Percentiles rank a stretch among this genome's conserved stretches.
These are phyloP conservation scores for Nemopilema nomurai DNA, from an alignment of 30 jellyfish, hydroid and myxozoan genomes.

Conservation along the genomic window DNA sequence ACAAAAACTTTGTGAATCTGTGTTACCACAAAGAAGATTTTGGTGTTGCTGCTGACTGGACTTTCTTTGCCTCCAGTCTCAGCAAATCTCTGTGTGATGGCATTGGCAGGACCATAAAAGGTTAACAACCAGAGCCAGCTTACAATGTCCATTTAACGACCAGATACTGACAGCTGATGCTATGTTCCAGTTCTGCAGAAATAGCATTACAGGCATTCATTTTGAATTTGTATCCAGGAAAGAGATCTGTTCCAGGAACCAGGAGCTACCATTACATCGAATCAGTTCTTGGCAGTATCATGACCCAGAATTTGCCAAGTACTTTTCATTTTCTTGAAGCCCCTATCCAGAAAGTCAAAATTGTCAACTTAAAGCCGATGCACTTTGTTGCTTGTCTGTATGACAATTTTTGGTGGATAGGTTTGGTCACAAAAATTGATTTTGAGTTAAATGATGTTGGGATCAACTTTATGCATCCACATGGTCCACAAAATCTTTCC, in stretches of 20 bases:
- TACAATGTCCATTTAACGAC: not conserved
- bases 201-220: not conserved
- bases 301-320: not conserved
- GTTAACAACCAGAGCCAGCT: not conserved
- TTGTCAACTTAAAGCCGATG: too few species aligned
- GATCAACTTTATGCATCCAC: not conserved
- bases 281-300: not conserved
- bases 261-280: conserved; percentile 1
- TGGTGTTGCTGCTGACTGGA: too few species aligned
- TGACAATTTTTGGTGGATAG: not conserved
- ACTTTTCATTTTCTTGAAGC: not conserved
- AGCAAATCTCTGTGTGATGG: too few species aligned
- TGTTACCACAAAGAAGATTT: too few species aligned
- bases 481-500: not conserved
- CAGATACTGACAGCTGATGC: not conserved
- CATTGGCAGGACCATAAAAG: not conserved
- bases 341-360: too few species aligned
- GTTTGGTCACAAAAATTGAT: not conserved
- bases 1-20: too few species aligned
- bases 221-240: not conserved
- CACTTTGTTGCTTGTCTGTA: too few species aligned
- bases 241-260: not conserved
- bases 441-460: not conserved
- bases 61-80: not conserved
- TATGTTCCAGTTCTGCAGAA: not conserved